Base-by-base conservation (phyloP, 1,140 invertebrate genomes). In the Cyclargus thomasi region DNA sequence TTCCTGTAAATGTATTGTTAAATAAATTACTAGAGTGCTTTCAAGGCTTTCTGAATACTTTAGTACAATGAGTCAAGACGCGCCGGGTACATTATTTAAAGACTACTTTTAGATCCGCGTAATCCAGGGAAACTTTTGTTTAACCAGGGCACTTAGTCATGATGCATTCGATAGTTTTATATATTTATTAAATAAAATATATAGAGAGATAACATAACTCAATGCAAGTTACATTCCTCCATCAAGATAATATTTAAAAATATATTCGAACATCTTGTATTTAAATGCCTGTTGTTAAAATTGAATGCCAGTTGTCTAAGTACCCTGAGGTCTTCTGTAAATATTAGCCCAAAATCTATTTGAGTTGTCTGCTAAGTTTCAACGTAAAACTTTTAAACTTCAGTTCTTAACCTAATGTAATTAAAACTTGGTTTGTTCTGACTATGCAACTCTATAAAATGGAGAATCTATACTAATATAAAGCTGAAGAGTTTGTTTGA, bases 11-110 rank as follows among this genome's bases (percentile, higher is more conserved):
- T 29, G 29, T 29, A 23, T 23, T 23, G 36, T 55, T 69, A 62
- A 6, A 53, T 35, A 55, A 57, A 47, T 63, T 65, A 35, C 18
- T 57, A 62, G 20, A 22, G 29, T 53, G 8, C 10, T 64, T 20
- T 17, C 20, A 64, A 47, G 35, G 16, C 36, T 20, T n/a, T 20
- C 20, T 53, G 63, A 21, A 21, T 47, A 53, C 53, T 63, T 22
- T 23, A 63, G 6, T 22, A 47, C 14, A 57, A 66, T 22, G 17
- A 66, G 64, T 36, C 29, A 14, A 39, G 7, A 53, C 55, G 18
- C 62, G 10, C 6, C 29, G 18, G 55, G 39, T 47, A 16, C 14
- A 47, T 47, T 47, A 47, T 47, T 47, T 47, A 47, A 47, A 29
- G 29, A 29, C 14, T 22, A n/a, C 21, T 14, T 53, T 29, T 21